Conservation (phyloP, 2,888 invertebrate species). For the Cyaniris semiargus region DNA sequence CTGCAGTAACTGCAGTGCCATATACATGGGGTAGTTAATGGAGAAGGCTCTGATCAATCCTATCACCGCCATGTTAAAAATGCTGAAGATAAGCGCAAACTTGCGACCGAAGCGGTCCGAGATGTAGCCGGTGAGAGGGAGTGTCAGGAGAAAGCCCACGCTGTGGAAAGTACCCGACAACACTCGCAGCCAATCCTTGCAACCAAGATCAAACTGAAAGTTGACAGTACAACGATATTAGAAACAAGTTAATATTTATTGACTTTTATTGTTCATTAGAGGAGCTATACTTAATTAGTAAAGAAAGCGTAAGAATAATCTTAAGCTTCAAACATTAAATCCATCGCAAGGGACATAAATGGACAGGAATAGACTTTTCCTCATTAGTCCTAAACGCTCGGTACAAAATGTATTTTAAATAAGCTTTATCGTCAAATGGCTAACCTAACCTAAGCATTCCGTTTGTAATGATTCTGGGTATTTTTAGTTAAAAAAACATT, state of each 20-base stretch:
- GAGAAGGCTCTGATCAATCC: constrained; percentile 76
- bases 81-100: constrained; percentile 68
- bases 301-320: too few species aligned
- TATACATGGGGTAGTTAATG: constrained; percentile 66
- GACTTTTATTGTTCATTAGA: not conserved
- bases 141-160: constrained; percentile 84
- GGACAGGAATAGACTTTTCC: too few species aligned
- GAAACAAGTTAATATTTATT: too few species aligned
- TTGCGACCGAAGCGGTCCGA: constrained; percentile 83
- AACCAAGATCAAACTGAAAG: constrained; percentile 82
- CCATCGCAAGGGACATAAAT: too few species aligned
- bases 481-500: too few species aligned
- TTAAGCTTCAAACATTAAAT: too few species aligned
- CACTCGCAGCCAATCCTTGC: constrained; percentile 85
- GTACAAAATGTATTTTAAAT: too few species aligned
- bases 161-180: constrained; percentile 86
- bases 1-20: constrained; percentile 66
- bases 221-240: not conserved
- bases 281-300: too few species aligned
- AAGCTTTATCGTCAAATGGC: too few species aligned
- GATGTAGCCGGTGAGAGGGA: constrained; percentile 84
- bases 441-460: too few species aligned
- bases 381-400: too few species aligned
- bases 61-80: constrained; percentile 51
- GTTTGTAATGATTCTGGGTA: too few species aligned